phyloP scores from a whole-genome alignment of 2,888 invertebrate genomes.

The Cosmia trapezina region DNA sequence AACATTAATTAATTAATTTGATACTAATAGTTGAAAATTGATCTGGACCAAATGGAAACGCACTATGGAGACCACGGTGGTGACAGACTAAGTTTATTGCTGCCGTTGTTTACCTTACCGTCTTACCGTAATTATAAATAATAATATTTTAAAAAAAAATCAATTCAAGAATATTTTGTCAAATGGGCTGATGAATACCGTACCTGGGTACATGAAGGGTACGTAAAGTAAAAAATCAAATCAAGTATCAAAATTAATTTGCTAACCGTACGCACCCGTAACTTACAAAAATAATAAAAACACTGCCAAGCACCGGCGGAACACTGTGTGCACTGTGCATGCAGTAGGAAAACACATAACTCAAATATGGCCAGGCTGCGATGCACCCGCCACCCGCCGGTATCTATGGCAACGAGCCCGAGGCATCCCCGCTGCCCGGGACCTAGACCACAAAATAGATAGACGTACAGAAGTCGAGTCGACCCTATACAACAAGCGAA shows the following conservation, averaged over 20 bases:
- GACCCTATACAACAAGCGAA: background rate
- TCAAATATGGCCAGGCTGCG: conserved; percentile 5
- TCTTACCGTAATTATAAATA: too few species aligned
- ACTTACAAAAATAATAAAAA: conserved; percentile 17
- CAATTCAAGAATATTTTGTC: too few species aligned
- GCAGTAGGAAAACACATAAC: conserved; percentile 38
- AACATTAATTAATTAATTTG: background rate
- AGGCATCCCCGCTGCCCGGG: conserved; percentile 36
- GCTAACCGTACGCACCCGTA: conserved; percentile 6
- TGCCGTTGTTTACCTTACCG: too few species aligned
- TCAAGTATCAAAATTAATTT: background rate
- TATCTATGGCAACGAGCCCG: conserved; percentile 47
- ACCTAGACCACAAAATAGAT: conserved; percentile 19
- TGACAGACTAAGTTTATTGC: background rate
- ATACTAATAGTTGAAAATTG: background rate
- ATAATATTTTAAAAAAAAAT: too few species aligned
- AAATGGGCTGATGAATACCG: too few species aligned
- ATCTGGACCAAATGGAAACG: background rate
- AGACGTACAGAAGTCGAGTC: conserved; percentile 20
- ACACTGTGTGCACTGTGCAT: conserved; percentile 39
- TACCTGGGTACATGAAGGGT: too few species aligned
- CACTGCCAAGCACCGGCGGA: conserved; percentile 6
- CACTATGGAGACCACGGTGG: background rate
- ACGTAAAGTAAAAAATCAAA: background rate
- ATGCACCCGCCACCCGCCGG: conserved; percentile 50